phyloP scores from a whole-genome alignment of 1,140 invertebrate species.

The Eueides isabella region DNA sequence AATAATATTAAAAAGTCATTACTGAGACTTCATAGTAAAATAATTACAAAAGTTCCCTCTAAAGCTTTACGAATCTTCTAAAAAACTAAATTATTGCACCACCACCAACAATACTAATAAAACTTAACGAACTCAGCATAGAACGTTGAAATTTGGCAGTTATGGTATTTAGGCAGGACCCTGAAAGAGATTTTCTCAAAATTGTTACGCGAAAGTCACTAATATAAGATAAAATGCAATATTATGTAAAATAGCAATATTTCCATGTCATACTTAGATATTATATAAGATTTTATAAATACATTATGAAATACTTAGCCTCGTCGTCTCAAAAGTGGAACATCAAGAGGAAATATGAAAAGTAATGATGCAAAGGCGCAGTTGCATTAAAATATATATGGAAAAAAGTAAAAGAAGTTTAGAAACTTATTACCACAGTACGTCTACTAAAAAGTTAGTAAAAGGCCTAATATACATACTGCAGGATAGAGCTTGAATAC shows the following conservation, averaged over 20 bases:
- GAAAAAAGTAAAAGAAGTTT: background rate
- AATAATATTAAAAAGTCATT: no score
- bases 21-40: no score
- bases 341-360: background rate
- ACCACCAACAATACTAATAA: no score
- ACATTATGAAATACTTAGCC: background rate
- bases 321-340: background rate
- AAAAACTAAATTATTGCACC: no score
- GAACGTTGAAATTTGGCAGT: no score
- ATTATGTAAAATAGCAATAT: slow-evolving; percentile 3
- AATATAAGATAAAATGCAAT: background rate
- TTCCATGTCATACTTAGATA: background rate
- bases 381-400: background rate
- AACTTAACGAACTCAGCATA: no score
- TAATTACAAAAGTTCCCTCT: no score
- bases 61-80: no score
- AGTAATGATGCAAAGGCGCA: background rate
- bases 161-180: no score
- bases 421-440: background rate
- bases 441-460: background rate
- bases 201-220: no score
- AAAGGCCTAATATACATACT: background rate
- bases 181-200: no score
- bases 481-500: no score
- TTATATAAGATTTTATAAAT: background rate